Evolutionary conservation across 2,113 vertebrate species (phyloP), one percentile per base, ranked within the genome.

Genomic region (Calidris pygmaea): DNA sequence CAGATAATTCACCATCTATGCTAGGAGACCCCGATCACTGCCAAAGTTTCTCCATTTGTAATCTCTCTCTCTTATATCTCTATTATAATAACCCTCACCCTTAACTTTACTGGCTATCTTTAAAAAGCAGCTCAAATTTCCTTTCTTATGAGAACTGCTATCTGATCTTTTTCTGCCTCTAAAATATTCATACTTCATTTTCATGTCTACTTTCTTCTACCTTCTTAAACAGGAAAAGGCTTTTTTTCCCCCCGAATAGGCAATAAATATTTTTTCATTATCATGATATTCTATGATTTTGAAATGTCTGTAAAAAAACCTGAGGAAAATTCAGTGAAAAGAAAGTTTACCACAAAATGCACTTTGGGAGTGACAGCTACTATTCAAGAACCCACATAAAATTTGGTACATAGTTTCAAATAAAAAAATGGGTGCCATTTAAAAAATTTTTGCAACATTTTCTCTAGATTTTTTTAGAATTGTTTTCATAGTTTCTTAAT

Each of bases 121-220:
- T 88, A 74, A 92, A 86, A 84, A 93, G 72, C 79, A 95, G 89
- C 80, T 95, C 91, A 70, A 55, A 63, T 95, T 89, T 86, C 94
- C 76, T 73, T 92, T 88, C 86, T 92, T 93, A 88, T 47, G 70
- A 89, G 89, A 92, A 71, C 75, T 89, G 86, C 86, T 80, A 71
- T 86, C 91, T 77, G 83, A 95, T 90, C 67, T 89, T 89, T 85
- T 95, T 85, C 91, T 35, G 45, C 91, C 65, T 73, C 87, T 82
- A 82, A 95, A 94, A 79, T 39, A 85, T 20, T 87, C 87, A 80
- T 83, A 43, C 48, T 89, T 91, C 77, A 80, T 88, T 93, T 86
- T 77, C 3, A 2, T 68, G 48, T 77, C 65, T 80, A 48, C 59
- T 94, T 94, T 81, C n/a, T 86, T 84, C 82, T 79, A 37, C 45